These are phyloP conservation scores for Sebastes flavidus DNA, from an alignment of 2,797 vertebrate genomes.

Conservation along the genomic window DNA sequence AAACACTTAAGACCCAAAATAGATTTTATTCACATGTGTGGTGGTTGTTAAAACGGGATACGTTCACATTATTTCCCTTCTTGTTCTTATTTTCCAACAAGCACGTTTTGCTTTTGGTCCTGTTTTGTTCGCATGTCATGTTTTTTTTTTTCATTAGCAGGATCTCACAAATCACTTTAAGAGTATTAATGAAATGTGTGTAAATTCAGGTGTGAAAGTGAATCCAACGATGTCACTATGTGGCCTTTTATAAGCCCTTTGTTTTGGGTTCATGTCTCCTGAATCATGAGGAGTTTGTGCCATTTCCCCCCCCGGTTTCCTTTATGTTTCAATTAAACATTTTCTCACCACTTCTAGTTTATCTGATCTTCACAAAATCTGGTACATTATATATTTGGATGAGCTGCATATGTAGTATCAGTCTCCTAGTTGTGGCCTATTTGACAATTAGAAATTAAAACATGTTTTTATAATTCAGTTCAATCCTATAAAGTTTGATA, in stretches of 20 bases:
- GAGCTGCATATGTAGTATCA: background rate
- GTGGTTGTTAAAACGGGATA: background rate
- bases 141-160: background rate
- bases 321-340: background rate
- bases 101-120: background rate
- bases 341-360: background rate
- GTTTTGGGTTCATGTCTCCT: background rate
- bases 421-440: background rate
- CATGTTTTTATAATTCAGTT: background rate
- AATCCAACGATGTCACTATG: constrained; percentile 11
- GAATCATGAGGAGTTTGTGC: background rate
- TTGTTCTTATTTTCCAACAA: background rate
- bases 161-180: background rate
- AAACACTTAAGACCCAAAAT: background rate
- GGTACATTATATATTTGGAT: background rate
- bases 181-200: background rate
- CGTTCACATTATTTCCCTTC: background rate
- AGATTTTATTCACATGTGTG: background rate
- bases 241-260: constrained; percentile 25
- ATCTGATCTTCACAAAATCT: background rate
- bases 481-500: background rate
- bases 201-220: background rate
- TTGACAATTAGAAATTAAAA: background rate
- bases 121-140: background rate
- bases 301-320: background rate